Evolutionary conservation across 2,888 invertebrate species (phyloP), one percentile per base, ranked within the genome.

Genomic region (Stegophylla sp.): DNA sequence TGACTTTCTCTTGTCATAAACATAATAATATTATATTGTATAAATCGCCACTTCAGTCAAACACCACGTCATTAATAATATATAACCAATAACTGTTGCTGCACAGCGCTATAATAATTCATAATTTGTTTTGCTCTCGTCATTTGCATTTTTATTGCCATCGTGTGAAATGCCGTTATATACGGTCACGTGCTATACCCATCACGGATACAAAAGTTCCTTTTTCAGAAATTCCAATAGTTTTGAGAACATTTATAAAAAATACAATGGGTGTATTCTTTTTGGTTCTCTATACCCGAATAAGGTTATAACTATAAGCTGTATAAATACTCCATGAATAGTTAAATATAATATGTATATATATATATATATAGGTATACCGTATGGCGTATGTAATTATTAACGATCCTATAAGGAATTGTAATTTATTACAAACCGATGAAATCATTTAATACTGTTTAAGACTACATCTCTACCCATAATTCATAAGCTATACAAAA

Each of bases 1-100:
- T n/a, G 61, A 74, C 73, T 74, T 74, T 74, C 73, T 74, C 73
- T 61, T 28, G 73, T 61, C 73, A 61, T 20, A 61, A 7, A 26
- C 26, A 45, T 43, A 23, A 10, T 23, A 56, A 5, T 0, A 20
- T 5, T 34, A 12, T 56, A 56, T n/a, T 15, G 23, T 23, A 9
- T 41, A 20, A n/a, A n/a, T n/a, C 15, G n/a, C 73, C n/a, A 59
- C 26, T 73, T 59, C 17, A 26, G 17, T 10, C 59, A 0, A n/a
- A 45, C 15, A 51, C 34, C 53, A 2, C 15, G 23, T 20, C 12
- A 34, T 20, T 67, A 17, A 26, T 48, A 66, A 12, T 15, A 48
- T 51, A 20, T 20, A 51, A 17, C 0, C 51, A n/a, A n/a, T 5
- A n/a, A n/a, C 3, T 51, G n/a, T 51, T 51, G n/a, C 51, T n/a